phyloP scores from a whole-genome alignment of 1,140 invertebrate genomes.

The Megalopta genalis region DNA sequence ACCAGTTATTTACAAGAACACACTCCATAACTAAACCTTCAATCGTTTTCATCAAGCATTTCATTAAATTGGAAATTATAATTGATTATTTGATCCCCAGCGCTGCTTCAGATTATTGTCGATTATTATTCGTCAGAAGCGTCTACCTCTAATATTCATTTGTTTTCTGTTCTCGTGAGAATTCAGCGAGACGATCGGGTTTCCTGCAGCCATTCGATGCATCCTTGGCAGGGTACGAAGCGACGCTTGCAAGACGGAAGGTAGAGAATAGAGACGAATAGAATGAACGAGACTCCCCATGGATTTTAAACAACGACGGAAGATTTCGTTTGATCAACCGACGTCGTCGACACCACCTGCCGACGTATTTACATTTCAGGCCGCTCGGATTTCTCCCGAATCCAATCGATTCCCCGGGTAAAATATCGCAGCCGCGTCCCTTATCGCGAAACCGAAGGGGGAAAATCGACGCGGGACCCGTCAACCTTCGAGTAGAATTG shows the following conservation, averaged over 20 bases:
- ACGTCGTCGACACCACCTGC: too few species aligned
- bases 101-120: too few species aligned
- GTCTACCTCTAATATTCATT: too few species aligned
- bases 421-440: background rate
- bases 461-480: background rate
- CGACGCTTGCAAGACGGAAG: too few species aligned
- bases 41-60: too few species aligned
- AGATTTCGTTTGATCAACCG: conserved; percentile 7
- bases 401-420: background rate
- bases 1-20: too few species aligned
- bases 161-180: too few species aligned
- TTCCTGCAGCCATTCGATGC: background rate
- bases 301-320: conserved; percentile 9
- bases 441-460: background rate
- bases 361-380: background rate
- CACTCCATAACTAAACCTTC: too few species aligned
- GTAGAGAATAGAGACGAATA: background rate
- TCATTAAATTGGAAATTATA: too few species aligned
- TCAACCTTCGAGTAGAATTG: background rate
- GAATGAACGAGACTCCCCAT: background rate
- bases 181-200: background rate
- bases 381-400: background rate
- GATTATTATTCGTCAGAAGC: too few species aligned
- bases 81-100: too few species aligned
- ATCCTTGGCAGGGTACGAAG: background rate